A percentile compares a stretch with the other conserved stretches of the same genome.
Evolutionary conservation across 2,797 vertebrate species (phyloP).

Genomic region (Eleutherodactylus coqui): DNA sequence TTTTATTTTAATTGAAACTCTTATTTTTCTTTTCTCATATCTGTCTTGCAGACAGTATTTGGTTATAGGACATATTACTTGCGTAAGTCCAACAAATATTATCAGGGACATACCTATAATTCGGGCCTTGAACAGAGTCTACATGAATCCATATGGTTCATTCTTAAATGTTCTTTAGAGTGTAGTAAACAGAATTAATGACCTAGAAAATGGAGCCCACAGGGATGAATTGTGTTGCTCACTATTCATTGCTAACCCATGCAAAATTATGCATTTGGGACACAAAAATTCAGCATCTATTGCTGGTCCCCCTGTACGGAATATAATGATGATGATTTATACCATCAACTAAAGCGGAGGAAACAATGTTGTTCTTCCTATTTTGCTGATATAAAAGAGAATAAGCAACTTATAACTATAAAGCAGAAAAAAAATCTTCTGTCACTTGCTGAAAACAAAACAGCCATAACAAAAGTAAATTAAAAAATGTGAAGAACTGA

Average conservation of each 20-base stretch:
- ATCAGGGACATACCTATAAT: slow-evolving; percentile 22
- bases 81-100: slow-evolving; percentile 5
- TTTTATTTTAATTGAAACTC: background rate
- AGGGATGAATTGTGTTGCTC: slow-evolving; percentile 42
- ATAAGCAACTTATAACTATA: background rate
- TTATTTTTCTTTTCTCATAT: background rate
- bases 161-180: slow-evolving; percentile 33
- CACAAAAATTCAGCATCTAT: slow-evolving; percentile 28
- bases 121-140: background rate
- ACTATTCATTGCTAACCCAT: slow-evolving; percentile 47
- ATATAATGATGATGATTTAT: slow-evolving; percentile 47
- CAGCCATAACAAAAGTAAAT: background rate
- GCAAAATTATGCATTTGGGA: slow-evolving; percentile 46
- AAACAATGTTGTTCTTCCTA: slow-evolving; percentile 12
- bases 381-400: slow-evolving; percentile 9
- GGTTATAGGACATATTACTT: background rate
- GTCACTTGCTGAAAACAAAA: background rate
- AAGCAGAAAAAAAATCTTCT: background rate
- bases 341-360: background rate
- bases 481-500: background rate
- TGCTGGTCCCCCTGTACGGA: slow-evolving; percentile 35
- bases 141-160: slow-evolving; percentile 27
- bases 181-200: slow-evolving; percentile 49
- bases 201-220: slow-evolving; percentile 40
- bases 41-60: background rate